phyloP scores from a whole-genome alignment of 1,140 invertebrate genomes.

The Stenopsyche tienmushanensis region DNA sequence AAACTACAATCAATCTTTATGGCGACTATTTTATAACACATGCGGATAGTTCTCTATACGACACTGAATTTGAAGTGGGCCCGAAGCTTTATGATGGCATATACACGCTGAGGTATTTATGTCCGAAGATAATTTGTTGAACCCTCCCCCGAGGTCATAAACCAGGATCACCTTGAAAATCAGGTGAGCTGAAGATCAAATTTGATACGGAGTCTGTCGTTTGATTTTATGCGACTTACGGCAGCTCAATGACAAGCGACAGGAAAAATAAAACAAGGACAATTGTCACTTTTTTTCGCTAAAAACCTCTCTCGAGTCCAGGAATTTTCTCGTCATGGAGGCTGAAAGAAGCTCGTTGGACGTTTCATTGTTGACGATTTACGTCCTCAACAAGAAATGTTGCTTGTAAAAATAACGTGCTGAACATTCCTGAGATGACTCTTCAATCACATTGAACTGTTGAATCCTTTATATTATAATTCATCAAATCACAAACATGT shows the following conservation, averaged over 20 bases:
- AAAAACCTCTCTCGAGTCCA: constrained; percentile 3
- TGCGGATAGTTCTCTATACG: background rate
- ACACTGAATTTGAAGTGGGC: no score
- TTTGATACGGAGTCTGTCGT: background rate
- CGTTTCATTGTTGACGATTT: background rate
- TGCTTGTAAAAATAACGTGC: background rate
- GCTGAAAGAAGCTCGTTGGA: background rate
- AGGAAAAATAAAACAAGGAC: constrained; percentile 1
- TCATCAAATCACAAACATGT: no score
- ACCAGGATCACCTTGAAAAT: constrained; percentile 5
- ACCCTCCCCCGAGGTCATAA: background rate
- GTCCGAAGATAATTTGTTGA: background rate
- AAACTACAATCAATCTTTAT: background rate
- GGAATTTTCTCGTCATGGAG: background rate
- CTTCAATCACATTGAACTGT: no score
- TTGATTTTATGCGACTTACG: background rate
- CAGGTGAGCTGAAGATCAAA: constrained; percentile 8
- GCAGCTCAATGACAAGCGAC: constrained; percentile 6
- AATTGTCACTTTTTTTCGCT: background rate
- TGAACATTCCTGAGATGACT: no score
- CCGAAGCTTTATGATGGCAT: background rate
- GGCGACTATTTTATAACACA: background rate
- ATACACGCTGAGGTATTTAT: background rate
- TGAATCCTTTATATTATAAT: no score
- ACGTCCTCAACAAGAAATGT: background rate